phyloP scores from a whole-genome alignment of 2,797 vertebrate species.

The Fringilla coelebs region DNA sequence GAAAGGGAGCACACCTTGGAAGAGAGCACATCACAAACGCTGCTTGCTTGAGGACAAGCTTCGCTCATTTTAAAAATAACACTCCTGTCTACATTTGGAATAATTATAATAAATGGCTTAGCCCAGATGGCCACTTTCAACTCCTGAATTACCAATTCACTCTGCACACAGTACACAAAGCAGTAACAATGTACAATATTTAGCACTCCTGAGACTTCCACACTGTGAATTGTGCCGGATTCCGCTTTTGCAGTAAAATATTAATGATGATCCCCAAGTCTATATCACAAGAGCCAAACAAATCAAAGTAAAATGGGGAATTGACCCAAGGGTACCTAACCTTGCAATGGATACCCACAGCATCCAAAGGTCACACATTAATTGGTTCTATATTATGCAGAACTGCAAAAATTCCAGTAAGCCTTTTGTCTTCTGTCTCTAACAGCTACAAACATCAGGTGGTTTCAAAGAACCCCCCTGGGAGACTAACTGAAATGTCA shows the following conservation, averaged over 20 bases:
- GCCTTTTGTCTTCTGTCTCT: background rate
- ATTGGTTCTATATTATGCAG: background rate
- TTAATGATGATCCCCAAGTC: background rate
- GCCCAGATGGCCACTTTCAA: slow-evolving; percentile 1
- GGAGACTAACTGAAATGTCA: slow-evolving; percentile 20
- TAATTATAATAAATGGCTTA: background rate
- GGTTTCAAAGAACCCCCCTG: slow-evolving; percentile 19
- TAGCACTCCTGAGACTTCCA: background rate
- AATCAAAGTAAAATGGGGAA: background rate
- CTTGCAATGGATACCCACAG: background rate
- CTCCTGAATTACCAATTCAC: background rate
- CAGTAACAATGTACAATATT: background rate
- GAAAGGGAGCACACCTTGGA: background rate
- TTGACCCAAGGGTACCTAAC: background rate
- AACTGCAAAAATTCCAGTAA: slow-evolving; percentile 45
- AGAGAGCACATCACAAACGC: background rate
- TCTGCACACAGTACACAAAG: background rate
- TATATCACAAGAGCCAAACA: background rate
- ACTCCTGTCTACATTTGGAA: background rate
- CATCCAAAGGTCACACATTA: background rate
- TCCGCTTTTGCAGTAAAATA: slow-evolving; percentile 1
- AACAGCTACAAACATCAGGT: slow-evolving; percentile 21
- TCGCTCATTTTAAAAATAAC: background rate
- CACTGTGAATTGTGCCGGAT: background rate
- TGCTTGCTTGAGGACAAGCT: background rate